Evolutionary conservation across 64 coral and sea anemone genomes (phyloP), one percentile per base, ranked within the genome.

Genomic region (Trachythela sp.): DNA sequence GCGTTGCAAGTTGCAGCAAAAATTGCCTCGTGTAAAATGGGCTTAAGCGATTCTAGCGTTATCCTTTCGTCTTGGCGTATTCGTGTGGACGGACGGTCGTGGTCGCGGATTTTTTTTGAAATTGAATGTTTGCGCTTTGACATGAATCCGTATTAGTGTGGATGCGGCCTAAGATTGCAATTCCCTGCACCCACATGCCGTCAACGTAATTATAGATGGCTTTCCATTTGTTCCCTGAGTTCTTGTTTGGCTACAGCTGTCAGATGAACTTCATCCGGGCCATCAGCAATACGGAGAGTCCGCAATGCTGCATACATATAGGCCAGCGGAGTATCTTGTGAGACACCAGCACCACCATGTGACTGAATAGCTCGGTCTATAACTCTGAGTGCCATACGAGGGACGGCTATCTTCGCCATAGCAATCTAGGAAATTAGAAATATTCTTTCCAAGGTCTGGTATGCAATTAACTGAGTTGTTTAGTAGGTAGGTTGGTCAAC

Each of bases 211-310:
- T 35, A 80, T 15, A 80, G 33, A 37, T 80, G 75, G 30, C 75
- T 80, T 18, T 84, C 92, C 2, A 99, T 38, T 29, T 94, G 89
- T 90, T 93, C 59, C 58, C 89, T 91, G 5, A 99, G 91, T n/a
- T 99, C 96, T 33, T 89, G 36, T 89, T 95, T 99, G 24, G 96
- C 96, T 2, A 99, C 91, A 26, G 93, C 89, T 48, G 94, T 93
- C 70, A 99, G 54, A 86, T 99, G 96, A 14, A 99, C 96, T 83
- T 99, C 96, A 91, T 99, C 96, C 48, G 96, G 96, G 33, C 96
- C 96, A 89, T 99, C 96, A 27, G 96, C 96, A 32, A 99, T 99
- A 35, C 96, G 89, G 22, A 99, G 86, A 26, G 91, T 88, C 80
- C 96, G 88, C 45, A 77, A 58, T 14, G 48, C n/a, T 30, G 89